Evolutionary conservation across 1,140 invertebrate genomes (phyloP), one percentile per base, ranked within the genome.

Genomic region (Drosophila lacteicornis): DNA sequence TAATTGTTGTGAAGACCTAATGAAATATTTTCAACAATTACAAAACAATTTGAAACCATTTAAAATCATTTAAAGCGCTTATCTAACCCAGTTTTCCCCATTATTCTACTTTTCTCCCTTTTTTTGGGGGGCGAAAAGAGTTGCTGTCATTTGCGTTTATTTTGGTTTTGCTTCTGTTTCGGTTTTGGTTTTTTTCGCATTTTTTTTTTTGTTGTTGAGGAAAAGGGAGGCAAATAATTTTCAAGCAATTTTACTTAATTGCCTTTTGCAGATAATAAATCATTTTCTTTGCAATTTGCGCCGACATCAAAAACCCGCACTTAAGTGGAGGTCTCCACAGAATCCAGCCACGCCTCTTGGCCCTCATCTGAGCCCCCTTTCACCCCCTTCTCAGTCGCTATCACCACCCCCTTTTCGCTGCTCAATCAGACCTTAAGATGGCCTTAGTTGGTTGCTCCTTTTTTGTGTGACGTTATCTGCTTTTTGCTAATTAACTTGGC

Each of bases 401-500:
- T 55, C 33, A 30, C 50, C 27, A 47, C 56, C 27, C 59, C 59
- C 49, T 53, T 40, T 45, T 74, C 33, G 47, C 43, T 67, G 59
- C 66, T 55, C 63, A 56, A 49, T 61, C 57, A 59, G 55, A 66
- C 75, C 82, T 62, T 78, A 68, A 80, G 81, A 77, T 75, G 82
- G 74, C 74, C 74, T 78, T 81, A 82, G 80, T 79, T 71, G 61
- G 82, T 63, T 85, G 82, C 82, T 85, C 79, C 75, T 82, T 86
- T 86, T 79, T 86, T 86, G 69, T 86, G 83, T 73, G 82, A 87
- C 83, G 82, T 71, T 86, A 86, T 86, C 83, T 86, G 82, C 79
- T 86, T 86, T 87, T 86, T 86, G 83, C 83, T 86, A 86, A 86
- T 86, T 86, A 86, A 87, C 83, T 86, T 87, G 82, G 83, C 79